phyloP scores from a whole-genome alignment of 2,797 vertebrate genomes.

The Spheniscus humboldti region DNA sequence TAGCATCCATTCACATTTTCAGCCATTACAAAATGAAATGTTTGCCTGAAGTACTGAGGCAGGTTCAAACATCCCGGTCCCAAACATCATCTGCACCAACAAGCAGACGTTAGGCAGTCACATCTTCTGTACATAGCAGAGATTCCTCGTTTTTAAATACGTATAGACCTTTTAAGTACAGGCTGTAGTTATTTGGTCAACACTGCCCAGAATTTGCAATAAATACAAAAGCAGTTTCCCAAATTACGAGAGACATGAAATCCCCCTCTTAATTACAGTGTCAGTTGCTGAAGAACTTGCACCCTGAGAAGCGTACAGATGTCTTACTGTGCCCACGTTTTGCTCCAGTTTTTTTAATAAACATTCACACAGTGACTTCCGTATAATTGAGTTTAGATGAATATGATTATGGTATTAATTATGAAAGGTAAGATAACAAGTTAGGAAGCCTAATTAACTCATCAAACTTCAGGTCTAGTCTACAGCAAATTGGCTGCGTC shows the following conservation, averaged over 20 bases:
- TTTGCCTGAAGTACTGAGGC: background rate
- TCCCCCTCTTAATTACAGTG: background rate
- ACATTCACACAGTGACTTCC: background rate
- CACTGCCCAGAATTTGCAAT: background rate
- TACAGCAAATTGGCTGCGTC: background rate
- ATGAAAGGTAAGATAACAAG: background rate
- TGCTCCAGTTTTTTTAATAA: background rate
- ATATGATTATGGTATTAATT: slow-evolving; percentile 33
- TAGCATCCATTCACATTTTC: background rate
- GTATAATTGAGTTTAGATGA: slow-evolving; percentile 2
- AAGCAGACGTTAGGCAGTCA: background rate
- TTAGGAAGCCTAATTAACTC: slow-evolving; percentile 30
- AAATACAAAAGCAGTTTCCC: background rate
- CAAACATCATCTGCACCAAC: background rate
- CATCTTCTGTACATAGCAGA: background rate
- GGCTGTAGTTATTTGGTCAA: background rate
- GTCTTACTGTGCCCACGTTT: background rate
- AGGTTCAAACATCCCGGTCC: background rate
- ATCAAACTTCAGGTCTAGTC: background rate
- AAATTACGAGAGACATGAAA: background rate
- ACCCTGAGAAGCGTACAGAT: background rate
- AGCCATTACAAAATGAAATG: background rate
- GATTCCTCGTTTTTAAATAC: background rate
- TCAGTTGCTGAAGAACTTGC: background rate
- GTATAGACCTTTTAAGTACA: background rate